Base-by-base conservation (phyloP, 2,888 invertebrate species). In the Argyresthia goedartella region DNA sequence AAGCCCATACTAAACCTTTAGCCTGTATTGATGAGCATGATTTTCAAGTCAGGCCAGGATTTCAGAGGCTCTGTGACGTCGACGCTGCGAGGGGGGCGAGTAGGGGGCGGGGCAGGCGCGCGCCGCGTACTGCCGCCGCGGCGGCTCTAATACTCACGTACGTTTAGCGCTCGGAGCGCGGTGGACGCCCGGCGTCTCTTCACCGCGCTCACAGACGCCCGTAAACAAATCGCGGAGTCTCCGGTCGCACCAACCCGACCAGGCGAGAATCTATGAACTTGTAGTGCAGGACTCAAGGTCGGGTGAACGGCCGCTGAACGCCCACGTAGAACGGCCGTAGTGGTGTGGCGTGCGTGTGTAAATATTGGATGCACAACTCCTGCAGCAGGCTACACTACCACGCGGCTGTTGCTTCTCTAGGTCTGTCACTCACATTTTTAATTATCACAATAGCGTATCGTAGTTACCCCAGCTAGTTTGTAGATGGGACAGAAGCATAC, bases 41-140 rank as follows among this genome's bases (percentile, higher is more conserved):
- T 48, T 48, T 48, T 48, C 57, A 59, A 57, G 56, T 67, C 61
- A 65, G 68, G 71, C 61, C 64, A 67, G 75, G 74, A 72, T 76
- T 57, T 73, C 60, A 73, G 76, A 73, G 76, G 79, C 75, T 72
- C 67, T 56, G 63, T 85, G 85, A 85, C 85, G 85, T 85, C 85
- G 84, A 69, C 68, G 69, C 59, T 54, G 65, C 66, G 60, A 62
- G 59, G 64, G 60, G 60, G 59, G 55, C 65, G 66, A n/a, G 60
- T 62, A 59, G 64, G 60, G 61, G 59, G 57, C 57, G 62, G 60
- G 61, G 60, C 65, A 65, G 67, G 64, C 70, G 72, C 75, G 75
- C 73, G 73, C 72, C 54, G 73, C 71, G 59, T 60, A 57, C 62
- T 59, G 60, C 39, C 60, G 33, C 46, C 16, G 43, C 52, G 52